Base-by-base conservation (phyloP, 1,140 invertebrate genomes). In the Polyergus mexicanus region DNA sequence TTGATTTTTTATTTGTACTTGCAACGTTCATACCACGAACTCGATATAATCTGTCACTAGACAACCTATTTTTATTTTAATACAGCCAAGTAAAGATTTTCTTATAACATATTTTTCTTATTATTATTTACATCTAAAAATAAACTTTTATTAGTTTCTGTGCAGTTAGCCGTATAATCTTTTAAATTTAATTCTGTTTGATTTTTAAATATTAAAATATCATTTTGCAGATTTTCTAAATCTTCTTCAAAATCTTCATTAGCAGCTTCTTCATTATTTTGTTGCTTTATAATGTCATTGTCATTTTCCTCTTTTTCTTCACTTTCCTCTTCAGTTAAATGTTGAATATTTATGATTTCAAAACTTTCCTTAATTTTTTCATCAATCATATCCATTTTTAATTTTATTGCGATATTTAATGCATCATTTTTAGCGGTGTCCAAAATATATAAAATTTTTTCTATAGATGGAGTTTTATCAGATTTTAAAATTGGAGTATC, bases 201-300 rank as follows among this genome's bases (percentile, higher is more conserved):
- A 68, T 68, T 68, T 68, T 68, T 44, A 68, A 68, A 68, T 16
- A 68, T 68, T 44, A 1, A 68, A 25, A 68, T 68, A 44, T n/a
- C n/a, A n/a, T n/a, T n/a, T n/a, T 16, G n/a, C 16, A 44, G 6
- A 44, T 44, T 44, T 68, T 68, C 11, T 1, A 44, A 13, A 47
- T 68, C 22, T 13, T 68, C 32, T 32, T 32, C 38, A n/a, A 44
- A 68, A 16, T 68, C 10, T 68, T 44, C 22, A 56, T n/a, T 22
- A 25, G n/a, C 38, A 68, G n/a, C 22, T 44, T 68, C 65, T 25
- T 68, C 11, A 68, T 38, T 38, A 38, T 25, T n/a, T n/a, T n/a
- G n/a, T n/a, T n/a, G n/a, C n/a, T 68, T 44, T 68, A 44, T 44
- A 10, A 41, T 41, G 44, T 68, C 65, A 22, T 25, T 25, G 13